Conservation (phyloP, 2,888 invertebrate species). For the Drosophila anceps region DNA sequence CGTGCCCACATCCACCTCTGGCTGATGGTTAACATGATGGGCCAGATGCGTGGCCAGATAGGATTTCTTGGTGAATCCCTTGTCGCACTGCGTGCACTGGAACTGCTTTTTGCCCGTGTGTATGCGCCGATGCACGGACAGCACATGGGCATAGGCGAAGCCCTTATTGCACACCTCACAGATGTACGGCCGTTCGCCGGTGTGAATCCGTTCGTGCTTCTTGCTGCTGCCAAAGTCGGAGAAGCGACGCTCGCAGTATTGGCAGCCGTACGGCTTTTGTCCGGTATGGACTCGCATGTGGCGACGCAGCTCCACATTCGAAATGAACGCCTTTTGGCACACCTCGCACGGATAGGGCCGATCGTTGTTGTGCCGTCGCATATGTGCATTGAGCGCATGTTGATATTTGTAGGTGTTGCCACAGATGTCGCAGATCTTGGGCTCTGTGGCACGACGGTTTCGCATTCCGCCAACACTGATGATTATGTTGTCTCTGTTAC, state of each 20-base stretch:
- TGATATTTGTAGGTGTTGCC: conserved; percentile 85
- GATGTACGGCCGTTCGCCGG: conserved; percentile 84
- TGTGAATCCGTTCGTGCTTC: conserved; percentile 85
- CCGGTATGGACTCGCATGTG: conserved; percentile 85
- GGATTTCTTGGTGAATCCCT: conserved; percentile 84
- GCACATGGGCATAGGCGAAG: conserved; percentile 84
- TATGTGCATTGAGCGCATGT: conserved; percentile 84
- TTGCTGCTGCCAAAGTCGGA: conserved; percentile 85
- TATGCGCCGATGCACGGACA: conserved; percentile 83
- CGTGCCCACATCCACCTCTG: not conserved
- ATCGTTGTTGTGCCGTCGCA: conserved; percentile 84
- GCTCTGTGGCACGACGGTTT: conserved; percentile 52
- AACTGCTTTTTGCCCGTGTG: conserved; percentile 85
- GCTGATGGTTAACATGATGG: conserved; percentile 64
- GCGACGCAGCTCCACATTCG: conserved; percentile 84
- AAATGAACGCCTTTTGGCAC: conserved; percentile 84
- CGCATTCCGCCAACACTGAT: conserved; percentile 6
- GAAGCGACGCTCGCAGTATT: conserved; percentile 84
- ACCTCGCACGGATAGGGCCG: conserved; percentile 83
- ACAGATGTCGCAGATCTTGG: conserved; percentile 84
- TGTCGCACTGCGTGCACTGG: conserved; percentile 82
- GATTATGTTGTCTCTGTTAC: not conserved
- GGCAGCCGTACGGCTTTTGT: conserved; percentile 84
- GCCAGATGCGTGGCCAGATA: conserved; percentile 81
- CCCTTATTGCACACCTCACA: conserved; percentile 83